Percentiles rank a stretch among this genome's conserved stretches.
phyloP scores from a whole-genome alignment of 2,113 vertebrate genomes.

The Pomatostomus ruficeps region DNA sequence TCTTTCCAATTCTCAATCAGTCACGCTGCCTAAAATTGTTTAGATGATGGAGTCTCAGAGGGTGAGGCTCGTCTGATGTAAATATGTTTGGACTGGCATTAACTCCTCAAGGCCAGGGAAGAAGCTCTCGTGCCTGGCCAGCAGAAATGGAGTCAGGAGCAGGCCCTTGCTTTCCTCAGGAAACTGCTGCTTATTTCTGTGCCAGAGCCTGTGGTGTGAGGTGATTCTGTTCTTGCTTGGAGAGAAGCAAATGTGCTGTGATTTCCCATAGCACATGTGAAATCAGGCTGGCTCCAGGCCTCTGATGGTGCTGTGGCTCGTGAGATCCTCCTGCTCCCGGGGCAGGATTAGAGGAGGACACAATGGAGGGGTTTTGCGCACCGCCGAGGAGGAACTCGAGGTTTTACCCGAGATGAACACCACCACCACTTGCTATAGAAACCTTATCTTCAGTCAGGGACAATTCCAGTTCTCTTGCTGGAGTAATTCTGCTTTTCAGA shows the following conservation, averaged over 20 bases:
- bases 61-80: background rate
- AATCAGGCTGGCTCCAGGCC: background rate
- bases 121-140: background rate
- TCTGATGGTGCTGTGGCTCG: background rate
- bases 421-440: background rate
- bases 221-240: background rate
- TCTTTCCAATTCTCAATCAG: background rate
- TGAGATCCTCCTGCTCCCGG: background rate
- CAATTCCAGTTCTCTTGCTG: background rate
- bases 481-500: background rate
- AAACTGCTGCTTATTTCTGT: background rate
- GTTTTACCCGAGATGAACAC: background rate
- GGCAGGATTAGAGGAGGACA: background rate
- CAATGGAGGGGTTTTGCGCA: background rate
- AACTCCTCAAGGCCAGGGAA: background rate
- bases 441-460: background rate
- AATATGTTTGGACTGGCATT: background rate
- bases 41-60: background rate
- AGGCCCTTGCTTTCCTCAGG: background rate
- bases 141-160: background rate
- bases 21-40: background rate
- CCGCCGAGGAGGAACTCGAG: background rate
- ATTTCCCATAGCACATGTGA: background rate
- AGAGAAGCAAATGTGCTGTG: background rate
- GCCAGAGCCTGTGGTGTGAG: background rate